Percentiles rank a stretch among this genome's conserved stretches.
Conservation (phyloP, 2,888 invertebrate species). For the Syrista parreyssii region DNA sequence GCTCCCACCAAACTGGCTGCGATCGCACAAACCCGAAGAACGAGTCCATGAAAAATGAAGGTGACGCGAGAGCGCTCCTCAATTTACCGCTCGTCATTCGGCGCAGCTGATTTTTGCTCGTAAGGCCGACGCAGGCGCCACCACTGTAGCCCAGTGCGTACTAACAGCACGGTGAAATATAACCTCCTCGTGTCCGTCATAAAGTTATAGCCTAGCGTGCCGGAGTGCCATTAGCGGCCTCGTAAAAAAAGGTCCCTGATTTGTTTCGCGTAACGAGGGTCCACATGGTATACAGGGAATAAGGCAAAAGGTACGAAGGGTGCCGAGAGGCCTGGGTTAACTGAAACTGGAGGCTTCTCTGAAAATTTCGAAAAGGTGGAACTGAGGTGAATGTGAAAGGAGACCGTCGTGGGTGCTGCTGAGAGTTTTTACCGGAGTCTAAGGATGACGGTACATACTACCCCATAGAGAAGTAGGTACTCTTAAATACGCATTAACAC, state of each 20-base stretch:
- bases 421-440: neutral
- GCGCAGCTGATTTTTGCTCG: neutral
- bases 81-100: neutral
- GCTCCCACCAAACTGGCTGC: neutral
- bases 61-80: neutral
- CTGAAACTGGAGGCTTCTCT: neutral
- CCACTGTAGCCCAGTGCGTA: neutral
- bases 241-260: slow-evolving; percentile 20
- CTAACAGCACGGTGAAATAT: slow-evolving; percentile 4
- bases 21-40: neutral
- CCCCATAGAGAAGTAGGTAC: neutral
- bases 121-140: slow-evolving; percentile 1
- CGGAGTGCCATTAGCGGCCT: slow-evolving; percentile 16
- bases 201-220: slow-evolving; percentile 12
- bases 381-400: neutral
- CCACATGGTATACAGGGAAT: slow-evolving; percentile 8
- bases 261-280: slow-evolving; percentile 18
- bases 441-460: neutral
- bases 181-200: slow-evolving; percentile 10
- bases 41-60: neutral
- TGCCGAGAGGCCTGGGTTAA: neutral
- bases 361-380: neutral
- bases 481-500: slow-evolving; percentile 21
- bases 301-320: neutral
- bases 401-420: neutral